Conservation (phyloP, 2,797 vertebrate species). For the Galagoides demidoff region DNA sequence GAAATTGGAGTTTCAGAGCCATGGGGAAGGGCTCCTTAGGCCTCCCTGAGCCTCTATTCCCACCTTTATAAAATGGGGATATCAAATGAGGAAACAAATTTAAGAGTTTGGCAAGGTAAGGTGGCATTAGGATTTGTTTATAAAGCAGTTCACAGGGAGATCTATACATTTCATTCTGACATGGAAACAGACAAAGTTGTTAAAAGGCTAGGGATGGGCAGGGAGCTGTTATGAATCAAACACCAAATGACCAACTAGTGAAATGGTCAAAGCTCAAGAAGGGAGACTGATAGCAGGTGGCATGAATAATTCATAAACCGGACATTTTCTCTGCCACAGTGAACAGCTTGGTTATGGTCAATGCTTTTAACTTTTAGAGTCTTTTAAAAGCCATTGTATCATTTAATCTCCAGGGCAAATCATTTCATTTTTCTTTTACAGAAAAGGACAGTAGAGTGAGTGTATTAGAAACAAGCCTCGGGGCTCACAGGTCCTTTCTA, state of each 20-base stretch:
- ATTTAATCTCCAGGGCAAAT: slow-evolving; percentile 36
- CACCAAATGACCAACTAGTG: neutral
- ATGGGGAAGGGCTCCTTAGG: neutral
- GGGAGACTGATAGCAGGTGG: neutral
- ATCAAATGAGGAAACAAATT: neutral
- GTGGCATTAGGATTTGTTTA: neutral
- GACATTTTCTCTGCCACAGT: slow-evolving; percentile 60
- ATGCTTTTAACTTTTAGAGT: slow-evolving; percentile 27
- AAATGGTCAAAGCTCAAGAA: slow-evolving; percentile 51
- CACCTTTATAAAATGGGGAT: neutral
- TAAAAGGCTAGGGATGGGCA: neutral
- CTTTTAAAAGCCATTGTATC: slow-evolving; percentile 47
- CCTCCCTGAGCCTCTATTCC: neutral
- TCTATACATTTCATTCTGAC: neutral
- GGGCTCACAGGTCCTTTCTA: neutral
- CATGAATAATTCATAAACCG: slow-evolving; percentile 71
- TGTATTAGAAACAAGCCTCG: neutral
- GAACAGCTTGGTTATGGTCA: slow-evolving; percentile 59
- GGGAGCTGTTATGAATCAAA: neutral
- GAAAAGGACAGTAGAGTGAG: neutral
- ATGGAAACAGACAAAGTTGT: neutral
- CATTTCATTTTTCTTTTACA: slow-evolving; percentile 11
- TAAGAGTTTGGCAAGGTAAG: neutral
- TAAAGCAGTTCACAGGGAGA: neutral
- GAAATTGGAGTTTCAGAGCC: neutral